phyloP scores from a whole-genome alignment of 2,888 invertebrate species.

The Drosophila maculinotata region DNA sequence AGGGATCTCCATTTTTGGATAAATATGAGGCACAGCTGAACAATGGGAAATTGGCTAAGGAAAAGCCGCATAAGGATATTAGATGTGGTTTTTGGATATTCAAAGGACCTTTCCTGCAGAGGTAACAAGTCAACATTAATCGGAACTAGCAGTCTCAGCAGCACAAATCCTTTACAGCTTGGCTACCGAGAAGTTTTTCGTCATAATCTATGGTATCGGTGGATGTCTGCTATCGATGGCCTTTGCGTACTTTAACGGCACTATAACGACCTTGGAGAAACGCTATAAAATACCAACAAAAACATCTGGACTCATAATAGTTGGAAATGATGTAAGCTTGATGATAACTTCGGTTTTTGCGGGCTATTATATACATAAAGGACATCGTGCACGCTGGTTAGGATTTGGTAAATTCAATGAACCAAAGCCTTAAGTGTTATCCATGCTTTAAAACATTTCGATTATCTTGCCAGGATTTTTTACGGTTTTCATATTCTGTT shows the following conservation, averaged over 20 bases:
- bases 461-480: slow-evolving; percentile 84
- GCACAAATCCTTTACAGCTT: slow-evolving; percentile 62
- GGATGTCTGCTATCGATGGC: slow-evolving; percentile 89
- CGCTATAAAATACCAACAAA: slow-evolving; percentile 90
- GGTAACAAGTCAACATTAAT: slow-evolving; percentile 76
- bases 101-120: slow-evolving; percentile 86
- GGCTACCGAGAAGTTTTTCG: slow-evolving; percentile 84
- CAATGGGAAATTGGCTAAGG: slow-evolving; percentile 2
- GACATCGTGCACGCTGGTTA: slow-evolving; percentile 90
- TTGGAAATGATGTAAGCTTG: slow-evolving; percentile 90
- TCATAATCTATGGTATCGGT: slow-evolving; percentile 88
- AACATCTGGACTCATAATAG: slow-evolving; percentile 89
- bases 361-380: slow-evolving; percentile 89
- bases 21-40: not conserved
- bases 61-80: slow-evolving; percentile 33
- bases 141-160: not conserved
- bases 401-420: slow-evolving; percentile 85
- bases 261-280: slow-evolving; percentile 90
- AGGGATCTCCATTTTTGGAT: slow-evolving; percentile 34
- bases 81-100: slow-evolving; percentile 88
- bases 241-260: slow-evolving; percentile 89
- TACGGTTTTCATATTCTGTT: slow-evolving; percentile 88
- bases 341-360: slow-evolving; percentile 88
- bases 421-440: not conserved
- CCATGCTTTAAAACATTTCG: not conserved